phyloP scores from a whole-genome alignment of 2,888 invertebrate species.

The Nymphalis urticae region DNA sequence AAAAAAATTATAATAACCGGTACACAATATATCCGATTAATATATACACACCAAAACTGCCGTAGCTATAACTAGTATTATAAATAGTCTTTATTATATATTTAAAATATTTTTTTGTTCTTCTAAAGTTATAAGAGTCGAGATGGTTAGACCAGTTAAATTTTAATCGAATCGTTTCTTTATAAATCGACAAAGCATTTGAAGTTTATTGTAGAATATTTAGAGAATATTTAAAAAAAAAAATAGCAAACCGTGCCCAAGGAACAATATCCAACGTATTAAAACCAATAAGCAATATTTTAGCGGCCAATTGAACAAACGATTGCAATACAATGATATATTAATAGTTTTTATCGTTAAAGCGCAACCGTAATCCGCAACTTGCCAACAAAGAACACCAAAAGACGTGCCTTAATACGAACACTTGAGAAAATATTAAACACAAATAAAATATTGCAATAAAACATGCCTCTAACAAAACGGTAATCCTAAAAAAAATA shows the following conservation, averaged over 20 bases:
- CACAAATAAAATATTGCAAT: conserved; percentile 22
- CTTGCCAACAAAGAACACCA: conserved; percentile 7
- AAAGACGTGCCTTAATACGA: conserved; percentile 16
- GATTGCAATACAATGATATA: neutral
- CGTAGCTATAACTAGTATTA: too few relatives aligned
- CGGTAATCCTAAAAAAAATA: conserved; percentile 25
- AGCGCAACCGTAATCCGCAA: conserved; percentile 20
- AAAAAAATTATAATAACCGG: too few relatives aligned
- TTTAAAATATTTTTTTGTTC: too few relatives aligned
- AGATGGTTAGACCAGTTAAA: too few relatives aligned
- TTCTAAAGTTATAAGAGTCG: too few relatives aligned
- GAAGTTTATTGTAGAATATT: neutral
- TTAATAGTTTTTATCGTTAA: conserved; percentile 10
- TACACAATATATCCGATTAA: too few relatives aligned
- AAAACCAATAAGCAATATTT: neutral
- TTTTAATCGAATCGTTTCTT: neutral
- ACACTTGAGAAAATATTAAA: conserved; percentile 40
- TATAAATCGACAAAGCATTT: neutral
- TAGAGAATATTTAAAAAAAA: neutral
- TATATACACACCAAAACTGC: too few relatives aligned
- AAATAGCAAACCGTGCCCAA: neutral
- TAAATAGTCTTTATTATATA: too few relatives aligned
- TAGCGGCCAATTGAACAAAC: conserved; percentile 22
- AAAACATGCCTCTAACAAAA: conserved; percentile 27
- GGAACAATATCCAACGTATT: neutral